Evolutionary conservation across 2,797 vertebrate species (phyloP).

Genomic region (Xerus rutilus): DNA sequence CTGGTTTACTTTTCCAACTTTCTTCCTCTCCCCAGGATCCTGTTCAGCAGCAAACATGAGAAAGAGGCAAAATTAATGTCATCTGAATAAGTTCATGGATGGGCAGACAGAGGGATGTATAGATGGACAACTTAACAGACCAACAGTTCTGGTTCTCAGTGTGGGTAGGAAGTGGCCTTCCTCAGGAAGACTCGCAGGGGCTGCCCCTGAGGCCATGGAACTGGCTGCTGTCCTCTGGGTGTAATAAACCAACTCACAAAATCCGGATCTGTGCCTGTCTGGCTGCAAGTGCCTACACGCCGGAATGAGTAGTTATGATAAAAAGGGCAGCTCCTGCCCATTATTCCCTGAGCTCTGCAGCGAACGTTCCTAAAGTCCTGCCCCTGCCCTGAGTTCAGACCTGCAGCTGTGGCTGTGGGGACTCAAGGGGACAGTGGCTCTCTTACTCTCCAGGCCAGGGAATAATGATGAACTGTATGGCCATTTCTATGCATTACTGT

Average conservation of each 20-base stretch:
- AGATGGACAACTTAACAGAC: background rate
- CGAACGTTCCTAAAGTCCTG: background rate
- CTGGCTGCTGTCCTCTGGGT: background rate
- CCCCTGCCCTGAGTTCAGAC: background rate
- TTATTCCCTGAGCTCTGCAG: background rate
- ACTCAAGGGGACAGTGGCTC: background rate
- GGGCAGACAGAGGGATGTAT: background rate
- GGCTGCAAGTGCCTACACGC: background rate
- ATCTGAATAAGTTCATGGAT: background rate
- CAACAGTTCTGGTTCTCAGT: background rate
- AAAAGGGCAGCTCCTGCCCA: background rate
- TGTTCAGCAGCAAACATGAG: background rate
- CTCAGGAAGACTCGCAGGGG: background rate
- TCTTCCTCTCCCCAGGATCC: background rate
- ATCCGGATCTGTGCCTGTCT: background rate
- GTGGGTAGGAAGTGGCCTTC: background rate
- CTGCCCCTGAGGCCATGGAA: fast-evolving
- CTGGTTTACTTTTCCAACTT: background rate
- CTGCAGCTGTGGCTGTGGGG: background rate
- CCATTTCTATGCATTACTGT: background rate
- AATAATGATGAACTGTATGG: background rate
- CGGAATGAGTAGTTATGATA: background rate
- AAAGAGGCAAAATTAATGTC: background rate
- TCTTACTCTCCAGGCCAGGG: background rate
- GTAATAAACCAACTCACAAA: background rate